Conservation (phyloP, 2,888 invertebrate species). For the Alviniconcha strummeri region DNA sequence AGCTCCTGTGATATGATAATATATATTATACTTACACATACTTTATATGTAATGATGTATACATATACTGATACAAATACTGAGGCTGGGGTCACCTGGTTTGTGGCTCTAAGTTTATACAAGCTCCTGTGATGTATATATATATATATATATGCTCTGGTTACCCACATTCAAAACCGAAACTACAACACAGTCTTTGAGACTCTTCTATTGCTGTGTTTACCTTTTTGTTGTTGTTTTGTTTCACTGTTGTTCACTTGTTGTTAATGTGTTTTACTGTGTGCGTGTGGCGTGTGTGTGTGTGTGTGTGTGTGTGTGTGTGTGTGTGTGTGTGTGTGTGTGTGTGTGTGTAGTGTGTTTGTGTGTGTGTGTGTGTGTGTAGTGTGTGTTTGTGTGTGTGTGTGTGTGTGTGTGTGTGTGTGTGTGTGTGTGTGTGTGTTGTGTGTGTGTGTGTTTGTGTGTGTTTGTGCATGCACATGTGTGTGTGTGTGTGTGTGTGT, state of each 20-base stretch:
- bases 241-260: no score
- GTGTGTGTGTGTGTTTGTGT: conserved; percentile 11
- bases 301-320: no score
- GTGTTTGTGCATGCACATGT: conserved; percentile 1
- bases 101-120: conserved; percentile 23
- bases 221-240: no score
- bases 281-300: no score
- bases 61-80: background rate
- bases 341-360: no score
- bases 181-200: background rate
- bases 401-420: background rate
- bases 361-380: background rate
- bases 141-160: no score
- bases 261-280: no score
- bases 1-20: background rate
- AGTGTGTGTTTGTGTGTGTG: conserved; percentile 8
- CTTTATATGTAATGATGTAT: no score
- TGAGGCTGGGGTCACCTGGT: conserved; percentile 14
- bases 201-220: no score
- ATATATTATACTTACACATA: background rate
- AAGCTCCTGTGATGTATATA: conserved; percentile 22
- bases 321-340: no score
- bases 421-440: no score
- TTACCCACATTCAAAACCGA: no score
- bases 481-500: background rate